phyloP scores from a whole-genome alignment of 2,888 invertebrate genomes.

The Tiliacea citrago region DNA sequence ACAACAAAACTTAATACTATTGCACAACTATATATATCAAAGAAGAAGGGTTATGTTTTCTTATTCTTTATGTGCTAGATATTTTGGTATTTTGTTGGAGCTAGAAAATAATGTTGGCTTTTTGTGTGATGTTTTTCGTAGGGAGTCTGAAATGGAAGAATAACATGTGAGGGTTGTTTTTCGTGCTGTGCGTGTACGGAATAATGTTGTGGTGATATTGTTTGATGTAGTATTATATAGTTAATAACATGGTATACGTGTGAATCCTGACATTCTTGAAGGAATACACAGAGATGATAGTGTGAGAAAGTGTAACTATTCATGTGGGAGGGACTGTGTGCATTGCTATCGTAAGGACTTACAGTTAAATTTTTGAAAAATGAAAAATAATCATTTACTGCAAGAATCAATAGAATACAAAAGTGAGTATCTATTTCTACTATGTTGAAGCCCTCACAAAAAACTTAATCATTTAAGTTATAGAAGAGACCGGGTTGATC shows the following conservation, averaged over 20 bases:
- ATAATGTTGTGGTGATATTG: background rate
- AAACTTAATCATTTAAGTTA: background rate
- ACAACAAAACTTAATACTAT: constrained; percentile 42
- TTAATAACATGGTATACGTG: background rate
- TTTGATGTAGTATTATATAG: background rate
- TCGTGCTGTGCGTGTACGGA: background rate
- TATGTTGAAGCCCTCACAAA: background rate
- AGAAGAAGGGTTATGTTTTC: constrained; percentile 46
- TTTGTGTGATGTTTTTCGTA: constrained; percentile 12
- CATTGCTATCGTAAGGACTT: background rate
- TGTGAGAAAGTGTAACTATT: background rate
- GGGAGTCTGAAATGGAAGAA: constrained; percentile 22
- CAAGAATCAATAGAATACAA: no score
- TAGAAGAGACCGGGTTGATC: background rate
- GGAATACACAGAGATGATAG: background rate
- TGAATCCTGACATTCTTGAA: background rate
- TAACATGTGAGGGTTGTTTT: constrained; percentile 20
- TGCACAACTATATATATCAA: constrained; percentile 45
- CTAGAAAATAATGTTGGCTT: constrained; percentile 4
- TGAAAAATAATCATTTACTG: background rate
- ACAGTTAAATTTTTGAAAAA: background rate
- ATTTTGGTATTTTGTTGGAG: constrained; percentile 21
- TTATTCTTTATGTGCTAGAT: constrained; percentile 18
- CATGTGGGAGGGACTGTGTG: background rate
- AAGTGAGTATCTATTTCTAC: background rate